Conservation (phyloP, 1,140 invertebrate species). For the Thaumetopoea pityocampa region DNA sequence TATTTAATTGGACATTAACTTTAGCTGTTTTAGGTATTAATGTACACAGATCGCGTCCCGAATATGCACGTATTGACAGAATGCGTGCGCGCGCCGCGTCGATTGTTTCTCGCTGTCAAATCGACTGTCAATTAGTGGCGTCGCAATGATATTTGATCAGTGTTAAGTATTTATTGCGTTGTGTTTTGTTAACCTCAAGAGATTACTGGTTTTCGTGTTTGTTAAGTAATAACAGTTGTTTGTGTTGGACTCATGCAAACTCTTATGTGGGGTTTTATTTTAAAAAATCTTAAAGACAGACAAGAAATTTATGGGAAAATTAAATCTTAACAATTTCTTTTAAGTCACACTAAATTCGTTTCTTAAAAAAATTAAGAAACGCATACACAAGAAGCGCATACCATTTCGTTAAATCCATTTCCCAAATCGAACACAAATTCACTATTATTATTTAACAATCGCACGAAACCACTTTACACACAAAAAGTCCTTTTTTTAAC, state of each 20-base stretch:
- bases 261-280: constrained; percentile 13
- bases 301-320: neutral
- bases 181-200: constrained; percentile 69
- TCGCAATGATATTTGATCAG: constrained; percentile 38
- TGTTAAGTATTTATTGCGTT: constrained; percentile 63
- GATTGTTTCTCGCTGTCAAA: constrained; percentile 52
- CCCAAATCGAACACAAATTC: constrained; percentile 6
- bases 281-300: neutral
- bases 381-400: neutral
- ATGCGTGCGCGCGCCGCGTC: constrained; percentile 1
- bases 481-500: constrained; percentile 15
- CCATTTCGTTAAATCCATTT: constrained; percentile 10
- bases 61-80: constrained; percentile 17
- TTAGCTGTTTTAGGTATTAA: no score
- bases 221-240: constrained; percentile 66
- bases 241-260: constrained; percentile 43
- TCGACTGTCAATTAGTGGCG: constrained; percentile 61
- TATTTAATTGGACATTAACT: no score
- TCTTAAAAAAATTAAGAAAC: neutral
- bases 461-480: constrained; percentile 1
- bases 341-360: constrained; percentile 1
- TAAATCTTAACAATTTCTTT: neutral
- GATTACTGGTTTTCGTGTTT: constrained; percentile 69
- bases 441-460: constrained; percentile 11
- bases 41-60: no score